Base-by-base conservation (phyloP, 2,888 invertebrate species). In the Papilio gigon region DNA sequence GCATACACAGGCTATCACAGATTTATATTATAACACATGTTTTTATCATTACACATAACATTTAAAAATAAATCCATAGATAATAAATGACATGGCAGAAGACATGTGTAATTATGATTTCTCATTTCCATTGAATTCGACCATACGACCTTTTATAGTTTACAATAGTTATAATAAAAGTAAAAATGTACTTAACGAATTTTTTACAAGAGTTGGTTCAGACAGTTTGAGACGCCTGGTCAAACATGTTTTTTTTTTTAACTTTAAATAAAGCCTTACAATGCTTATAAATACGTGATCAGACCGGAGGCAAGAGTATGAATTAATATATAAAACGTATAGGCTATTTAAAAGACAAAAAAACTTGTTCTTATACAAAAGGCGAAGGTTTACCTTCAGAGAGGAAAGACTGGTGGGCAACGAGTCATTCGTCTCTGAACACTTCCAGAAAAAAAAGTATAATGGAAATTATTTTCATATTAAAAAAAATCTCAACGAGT, bases 221-320 rank as follows among this genome's bases (percentile, higher is more conserved):
- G 22, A 60, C 6, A 44, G 6, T 9, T 53, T n/a, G 25, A 9
- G n/a, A 47, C 8, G 25, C 4, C 27, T 22, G 59, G 35, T 17
- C 47, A 27, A 66, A 66, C 59, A 59, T 47, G 59, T 47, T 44
- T 59, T 47, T 58, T 42, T 56, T 56, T 58, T 60, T 60, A 37
- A 30, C 25, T 20, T 37, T 66, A 66, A 60, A 35, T 42, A 58
- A 61, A 44, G 25, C 60, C n/a, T 12, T 60, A 40, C 17, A 42
- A 22, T 17, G 33, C 27, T 66, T 44, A 67, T 62, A 66, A 60
- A 42, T 30, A 3, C 50, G 61, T 40, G 67, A 53, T 61, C 67
- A 40, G 8, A 22, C 42, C 42, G n/a, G 22, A 61, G 56, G 44
- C 62, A 53, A 40, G 47, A 35, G 11, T 53, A 62, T 67, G 62